Base-by-base conservation (phyloP, 2,113 vertebrate genomes). In the Odocoileus virginianus region DNA sequence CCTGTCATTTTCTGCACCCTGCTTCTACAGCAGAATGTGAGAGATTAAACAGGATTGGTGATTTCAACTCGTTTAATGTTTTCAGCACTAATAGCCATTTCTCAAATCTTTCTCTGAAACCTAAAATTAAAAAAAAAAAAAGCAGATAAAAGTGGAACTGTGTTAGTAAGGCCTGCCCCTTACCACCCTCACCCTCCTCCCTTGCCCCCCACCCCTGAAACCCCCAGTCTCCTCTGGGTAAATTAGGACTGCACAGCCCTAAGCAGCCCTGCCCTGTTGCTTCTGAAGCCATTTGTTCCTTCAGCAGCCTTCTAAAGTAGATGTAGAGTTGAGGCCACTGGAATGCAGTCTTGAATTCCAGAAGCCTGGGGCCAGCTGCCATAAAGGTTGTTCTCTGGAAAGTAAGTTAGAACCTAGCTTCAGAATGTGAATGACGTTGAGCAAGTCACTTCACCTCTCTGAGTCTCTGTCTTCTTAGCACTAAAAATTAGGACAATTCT, bases 281-380 rank as follows among this genome's bases (percentile, higher is more conserved):
- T 89, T 82, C 67, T 89, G 64, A 78, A 85, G 54, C 82, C 78
- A 54, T n/a, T n/a, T 71, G n/a, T 23, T 97, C 7, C n/a, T 43
- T 57, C 30, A 52, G 30, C 40, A 25, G 47, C 50, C 89, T 84
- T 33, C 79, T 60, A 81, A 36, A 81, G 40, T 47, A 43, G 16
- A 52, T 30, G 55, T 27, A 9, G 55, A 50, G 16, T 58, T 45
- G 47, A 90, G 23, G 64, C 58, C 61, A 71, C 28, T 96, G 95
- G 92, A 98, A 97, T 94, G 88, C 54, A 76, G 74, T 40, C 90
- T 57, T 87, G 81, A 52, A 74, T 91, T 95, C 92, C 93, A 89
- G 94, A 94, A 97, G 94, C 84, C 52, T 71, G 57, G 5, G 82
- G 15, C 78, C 85, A 84, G 57, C 55, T 89, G 74, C 67, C 54